Conservation (phyloP, 2,888 invertebrate genomes). For the Fragum sueziense region DNA sequence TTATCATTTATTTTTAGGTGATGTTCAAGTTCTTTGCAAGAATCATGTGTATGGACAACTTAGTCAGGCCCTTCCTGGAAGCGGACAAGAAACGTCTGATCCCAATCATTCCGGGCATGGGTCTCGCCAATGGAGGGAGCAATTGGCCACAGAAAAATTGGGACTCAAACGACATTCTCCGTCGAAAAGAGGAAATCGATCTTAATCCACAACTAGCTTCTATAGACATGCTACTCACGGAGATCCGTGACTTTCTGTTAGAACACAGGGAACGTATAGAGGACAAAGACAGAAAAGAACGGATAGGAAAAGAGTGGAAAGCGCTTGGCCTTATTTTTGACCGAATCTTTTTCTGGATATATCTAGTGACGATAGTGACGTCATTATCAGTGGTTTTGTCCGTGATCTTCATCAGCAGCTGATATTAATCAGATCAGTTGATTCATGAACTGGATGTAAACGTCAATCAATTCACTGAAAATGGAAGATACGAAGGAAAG, state of each 20-base stretch:
- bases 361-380: conserved; percentile 75
- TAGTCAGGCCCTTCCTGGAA: conserved; percentile 71
- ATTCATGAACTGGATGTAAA: not conserved
- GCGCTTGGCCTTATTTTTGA: conserved; percentile 80
- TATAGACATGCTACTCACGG: conserved; percentile 70
- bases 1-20: conserved; percentile 69
- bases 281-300: conserved; percentile 77
- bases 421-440: conserved; percentile 25
- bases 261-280: conserved; percentile 72
- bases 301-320: conserved; percentile 79
- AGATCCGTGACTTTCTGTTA: conserved; percentile 71
- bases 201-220: conserved; percentile 66
- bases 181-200: conserved; percentile 59
- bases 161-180: conserved; percentile 62
- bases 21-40: conserved; percentile 77
- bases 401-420: conserved; percentile 65
- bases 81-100: conserved; percentile 60
- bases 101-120: conserved; percentile 53
- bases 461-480: not conserved
- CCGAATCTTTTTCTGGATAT: conserved; percentile 80
- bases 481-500: not conserved
- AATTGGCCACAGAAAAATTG: conserved; percentile 66
- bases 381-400: conserved; percentile 76
- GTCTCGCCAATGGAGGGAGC: conserved; percentile 68
- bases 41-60: conserved; percentile 77